A percentile compares a stretch with the other conserved stretches of the same genome.
Conservation (phyloP, 2,113 vertebrate genomes). For the Raja brachyura region DNA sequence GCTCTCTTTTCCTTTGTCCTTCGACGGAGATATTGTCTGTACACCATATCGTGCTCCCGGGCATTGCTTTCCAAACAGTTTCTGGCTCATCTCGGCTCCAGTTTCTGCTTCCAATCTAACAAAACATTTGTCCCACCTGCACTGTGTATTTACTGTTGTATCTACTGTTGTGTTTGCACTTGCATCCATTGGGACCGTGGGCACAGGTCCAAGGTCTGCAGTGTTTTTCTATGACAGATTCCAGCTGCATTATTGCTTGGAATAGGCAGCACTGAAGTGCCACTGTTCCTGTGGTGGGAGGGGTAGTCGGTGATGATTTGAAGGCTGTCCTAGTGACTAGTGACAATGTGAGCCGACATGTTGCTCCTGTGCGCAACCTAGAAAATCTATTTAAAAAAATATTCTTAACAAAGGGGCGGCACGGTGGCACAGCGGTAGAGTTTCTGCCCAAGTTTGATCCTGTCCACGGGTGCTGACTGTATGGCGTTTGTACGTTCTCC, state of each 20-base stretch:
- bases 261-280: background rate
- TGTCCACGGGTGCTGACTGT: too few species aligned
- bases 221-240: background rate
- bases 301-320: background rate
- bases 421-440: too few species aligned
- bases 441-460: too few species aligned
- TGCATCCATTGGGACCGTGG: slow-evolving; percentile 2
- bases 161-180: slow-evolving; percentile 27
- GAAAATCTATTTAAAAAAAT: background rate
- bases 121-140: slow-evolving; percentile 15
- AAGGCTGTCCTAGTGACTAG: background rate
- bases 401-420: too few species aligned
- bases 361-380: background rate
- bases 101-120: background rate
- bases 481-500: too few species aligned
- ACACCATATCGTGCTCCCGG: background rate
- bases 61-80: background rate
- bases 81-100: background rate
- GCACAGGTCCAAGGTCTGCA: slow-evolving; percentile 11
- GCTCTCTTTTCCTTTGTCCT: background rate
- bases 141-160: slow-evolving; percentile 13
- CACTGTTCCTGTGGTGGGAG: background rate
- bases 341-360: background rate
- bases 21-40: background rate
- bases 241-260: too few species aligned